Base-by-base conservation (phyloP, 2,797 vertebrate species). In the Peromyscus melanophrys region DNA sequence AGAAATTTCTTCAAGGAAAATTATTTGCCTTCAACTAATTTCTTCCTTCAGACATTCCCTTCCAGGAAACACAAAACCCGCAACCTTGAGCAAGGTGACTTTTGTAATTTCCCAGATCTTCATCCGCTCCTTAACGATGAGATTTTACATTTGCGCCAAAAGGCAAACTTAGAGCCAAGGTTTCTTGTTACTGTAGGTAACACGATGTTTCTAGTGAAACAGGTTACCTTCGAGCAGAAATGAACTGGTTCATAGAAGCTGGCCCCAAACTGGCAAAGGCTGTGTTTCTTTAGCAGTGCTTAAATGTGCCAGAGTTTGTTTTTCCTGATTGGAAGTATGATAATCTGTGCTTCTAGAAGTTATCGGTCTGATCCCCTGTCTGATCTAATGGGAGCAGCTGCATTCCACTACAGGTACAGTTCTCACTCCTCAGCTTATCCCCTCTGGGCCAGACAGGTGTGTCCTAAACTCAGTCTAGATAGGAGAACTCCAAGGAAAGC, bases 361-460 rank as follows among this genome's bases (percentile, higher is more conserved):
- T 78, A 86, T 78, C 49, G 3, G 59, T 84, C 29, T 90, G 87
- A 89, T 96, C 95, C 63, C 3, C 4, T 52, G 78, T 73, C 96
- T 96, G 90, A 95, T 89, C 94, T 97, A 27, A 76, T n/a, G 78
- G 89, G 90, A 96, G 55, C 86, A 96, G 73, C 89, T 91, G 77
- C 52, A 16, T 78, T 61, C 13, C 80, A 67, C 67, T 17, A 5
- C 11, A 21, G 83, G 90, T 75, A 61, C 46, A 27, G 46, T 31
- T 95, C 75, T 43, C 43, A 71, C 40, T 34, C 69, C 17, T 88
- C 77, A 40, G 52, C 31, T 37, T 55, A 13, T 59, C 17, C 65
- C 97, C 96, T 89, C 37, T 2, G 89, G 95, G 95, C 89, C 81
- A 59, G 82, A 71, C 96, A 97, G 96, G 96, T 98, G 98, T 96